phyloP scores from a whole-genome alignment of 2,113 vertebrate species.

The Danio rerio region DNA sequence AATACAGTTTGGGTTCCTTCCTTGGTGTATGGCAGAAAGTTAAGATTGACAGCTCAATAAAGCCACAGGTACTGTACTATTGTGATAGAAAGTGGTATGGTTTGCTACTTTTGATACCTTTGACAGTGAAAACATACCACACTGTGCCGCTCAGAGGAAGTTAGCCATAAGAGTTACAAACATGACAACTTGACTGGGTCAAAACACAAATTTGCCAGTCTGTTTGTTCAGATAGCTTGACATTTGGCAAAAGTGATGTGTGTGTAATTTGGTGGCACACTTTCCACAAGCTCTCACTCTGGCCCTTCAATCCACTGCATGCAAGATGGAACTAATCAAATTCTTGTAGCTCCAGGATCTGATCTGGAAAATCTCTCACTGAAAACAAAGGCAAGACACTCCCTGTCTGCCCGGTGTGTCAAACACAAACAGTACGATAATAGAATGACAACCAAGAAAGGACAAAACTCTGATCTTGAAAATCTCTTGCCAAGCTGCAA shows the following conservation, averaged over 20 bases:
- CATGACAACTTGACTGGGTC: neutral
- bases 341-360: slow-evolving; percentile 20
- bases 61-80: no score
- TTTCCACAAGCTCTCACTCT: slow-evolving; percentile 16
- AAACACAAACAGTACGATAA: neutral
- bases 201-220: neutral
- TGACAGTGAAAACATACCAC: no score
- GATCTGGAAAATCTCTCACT: slow-evolving; percentile 2
- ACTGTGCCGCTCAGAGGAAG: no score
- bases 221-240: neutral
- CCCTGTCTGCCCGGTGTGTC: neutral
- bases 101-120: no score
- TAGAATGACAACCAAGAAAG: neutral
- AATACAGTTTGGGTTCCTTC: no score
- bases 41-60: no score
- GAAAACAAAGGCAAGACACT: neutral
- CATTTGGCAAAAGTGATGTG: neutral
- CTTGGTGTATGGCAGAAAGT: no score
- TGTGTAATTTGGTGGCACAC: neutral
- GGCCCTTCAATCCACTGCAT: neutral
- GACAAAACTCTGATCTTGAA: slow-evolving; percentile 8
- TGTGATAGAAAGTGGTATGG: no score
- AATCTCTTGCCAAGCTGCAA: neutral
- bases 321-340: slow-evolving; percentile 33
- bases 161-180: neutral